These are phyloP conservation scores for Phylloscopus trochilus DNA, from an alignment of 2,113 vertebrate species.

Conservation along the genomic window DNA sequence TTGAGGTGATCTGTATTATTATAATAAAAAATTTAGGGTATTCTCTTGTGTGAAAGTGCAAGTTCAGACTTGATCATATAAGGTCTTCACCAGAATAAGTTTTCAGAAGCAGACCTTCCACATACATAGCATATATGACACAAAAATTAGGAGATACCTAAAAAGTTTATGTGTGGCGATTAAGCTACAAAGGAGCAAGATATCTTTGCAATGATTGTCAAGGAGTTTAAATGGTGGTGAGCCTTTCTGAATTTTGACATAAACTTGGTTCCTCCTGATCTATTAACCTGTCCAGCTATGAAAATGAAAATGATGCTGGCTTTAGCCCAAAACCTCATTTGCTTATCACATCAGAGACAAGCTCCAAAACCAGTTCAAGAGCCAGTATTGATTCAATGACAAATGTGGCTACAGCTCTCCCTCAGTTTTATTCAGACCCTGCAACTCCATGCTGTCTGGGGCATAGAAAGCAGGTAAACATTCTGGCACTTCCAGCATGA, in stretches of 20 bases:
- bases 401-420: background rate
- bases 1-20: background rate
- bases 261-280: background rate
- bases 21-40: background rate
- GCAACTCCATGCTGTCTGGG: background rate
- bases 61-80: background rate
- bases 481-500: background rate
- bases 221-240: background rate
- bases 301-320: background rate
- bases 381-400: background rate
- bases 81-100: background rate
- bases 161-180: background rate
- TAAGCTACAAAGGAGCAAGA: background rate
- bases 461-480: background rate
- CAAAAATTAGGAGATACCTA: background rate
- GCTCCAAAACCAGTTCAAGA: background rate
- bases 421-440: background rate
- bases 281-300: background rate
- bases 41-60: background rate
- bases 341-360: background rate
- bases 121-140: background rate
- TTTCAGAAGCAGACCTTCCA: background rate
- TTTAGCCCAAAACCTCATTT: background rate
- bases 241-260: background rate
- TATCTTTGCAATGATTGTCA: too few species aligned